A percentile compares a stretch with the other conserved stretches of the same genome.
phyloP scores from a whole-genome alignment of 2,113 vertebrate genomes.

The Oreochromis niloticus region DNA sequence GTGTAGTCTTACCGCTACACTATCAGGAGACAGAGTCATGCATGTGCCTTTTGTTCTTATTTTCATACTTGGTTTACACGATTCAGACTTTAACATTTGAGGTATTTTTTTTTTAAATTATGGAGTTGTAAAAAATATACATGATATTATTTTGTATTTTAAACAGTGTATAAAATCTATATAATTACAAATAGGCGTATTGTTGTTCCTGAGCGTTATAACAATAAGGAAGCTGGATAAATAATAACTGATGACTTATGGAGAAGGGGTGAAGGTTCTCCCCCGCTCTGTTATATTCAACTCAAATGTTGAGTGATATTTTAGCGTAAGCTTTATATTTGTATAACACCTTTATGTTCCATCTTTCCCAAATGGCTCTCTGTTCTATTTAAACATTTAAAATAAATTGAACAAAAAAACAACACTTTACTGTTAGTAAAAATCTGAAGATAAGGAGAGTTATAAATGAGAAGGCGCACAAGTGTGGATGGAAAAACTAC shows the following conservation, averaged over 20 bases:
- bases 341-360: accelerated
- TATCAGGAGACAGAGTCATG: background rate
- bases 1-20: background rate
- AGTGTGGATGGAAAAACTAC: background rate
- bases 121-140: background rate
- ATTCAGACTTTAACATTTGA: background rate
- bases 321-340: background rate
- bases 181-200: background rate
- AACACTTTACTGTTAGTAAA: background rate
- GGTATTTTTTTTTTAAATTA: background rate
- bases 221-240: background rate
- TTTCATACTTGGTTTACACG: background rate
- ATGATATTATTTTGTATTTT: background rate
- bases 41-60: background rate
- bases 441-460: background rate
- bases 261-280: background rate
- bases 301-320: background rate
- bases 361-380: background rate
- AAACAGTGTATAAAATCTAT: background rate
- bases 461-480: background rate
- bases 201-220: background rate
- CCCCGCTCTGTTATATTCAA: background rate
- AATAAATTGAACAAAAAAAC: background rate
- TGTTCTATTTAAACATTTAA: background rate
- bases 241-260: background rate